Percentiles rank a stretch among this genome's conserved stretches.
phyloP scores from a whole-genome alignment of 2,113 vertebrate species.

The Myrmophylax atrothorax region DNA sequence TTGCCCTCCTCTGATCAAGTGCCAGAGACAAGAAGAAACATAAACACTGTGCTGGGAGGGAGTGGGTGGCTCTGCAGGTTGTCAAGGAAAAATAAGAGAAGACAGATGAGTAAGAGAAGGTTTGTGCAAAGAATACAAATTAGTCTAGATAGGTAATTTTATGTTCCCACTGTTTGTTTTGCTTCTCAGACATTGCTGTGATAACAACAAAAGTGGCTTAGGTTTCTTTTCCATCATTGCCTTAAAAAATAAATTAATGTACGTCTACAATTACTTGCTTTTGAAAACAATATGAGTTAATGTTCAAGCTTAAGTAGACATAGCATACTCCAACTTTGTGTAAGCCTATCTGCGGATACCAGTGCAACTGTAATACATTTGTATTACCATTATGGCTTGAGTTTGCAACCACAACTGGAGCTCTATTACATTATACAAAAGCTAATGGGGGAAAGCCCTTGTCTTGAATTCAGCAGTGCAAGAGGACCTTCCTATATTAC shows the following conservation, averaged over 20 bases:
- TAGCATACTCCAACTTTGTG: not conserved
- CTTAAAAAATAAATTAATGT: not conserved
- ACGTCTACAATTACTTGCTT: not conserved
- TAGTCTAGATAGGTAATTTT: not conserved
- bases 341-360: not conserved
- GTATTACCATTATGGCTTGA: not conserved
- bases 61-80: not conserved
- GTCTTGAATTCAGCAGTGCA: not conserved
- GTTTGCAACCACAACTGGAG: not conserved
- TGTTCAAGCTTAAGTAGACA: not conserved
- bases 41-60: not conserved
- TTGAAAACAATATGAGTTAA: not conserved
- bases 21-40: conserved; percentile 4
- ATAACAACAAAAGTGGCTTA: not conserved
- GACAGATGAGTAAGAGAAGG: not conserved
- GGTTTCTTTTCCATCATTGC: not conserved
- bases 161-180: not conserved
- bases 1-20: not conserved
- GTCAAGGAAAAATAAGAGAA: not conserved
- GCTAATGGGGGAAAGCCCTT: not conserved
- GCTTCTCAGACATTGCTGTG: not conserved
- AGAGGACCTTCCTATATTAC: not conserved
- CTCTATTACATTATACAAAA: not conserved
- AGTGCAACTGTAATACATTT: not conserved
- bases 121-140: not conserved